A percentile compares a stretch with the other conserved stretches of the same genome.
phyloP scores from a whole-genome alignment of 1,140 invertebrate genomes.

The Microplitis mediator region DNA sequence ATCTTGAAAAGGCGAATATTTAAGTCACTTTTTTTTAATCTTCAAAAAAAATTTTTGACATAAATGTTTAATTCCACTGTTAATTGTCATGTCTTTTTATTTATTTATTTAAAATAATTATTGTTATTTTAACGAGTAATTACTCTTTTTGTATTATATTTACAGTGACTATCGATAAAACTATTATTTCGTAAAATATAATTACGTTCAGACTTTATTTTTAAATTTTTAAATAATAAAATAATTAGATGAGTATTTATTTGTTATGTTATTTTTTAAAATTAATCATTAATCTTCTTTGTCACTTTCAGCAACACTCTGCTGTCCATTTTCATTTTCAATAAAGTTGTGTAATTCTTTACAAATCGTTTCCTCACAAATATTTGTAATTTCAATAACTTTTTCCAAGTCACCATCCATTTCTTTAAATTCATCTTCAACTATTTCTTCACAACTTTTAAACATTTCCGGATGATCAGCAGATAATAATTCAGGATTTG shows the following conservation, averaged over 20 bases:
- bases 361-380: slow-evolving; percentile 52
- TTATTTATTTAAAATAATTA: not conserved
- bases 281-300: slow-evolving; percentile 1
- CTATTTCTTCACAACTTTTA: slow-evolving; percentile 53
- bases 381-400: slow-evolving; percentile 45
- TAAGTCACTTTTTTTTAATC: not conserved
- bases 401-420: slow-evolving; percentile 42
- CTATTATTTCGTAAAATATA: not conserved
- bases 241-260: not conserved
- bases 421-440: slow-evolving; percentile 48
- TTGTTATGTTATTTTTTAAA: not conserved
- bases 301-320: slow-evolving; percentile 16
- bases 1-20: not conserved
- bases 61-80: not conserved
- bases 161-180: not conserved
- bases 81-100: not conserved
- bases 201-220: not conserved
- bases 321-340: slow-evolving; percentile 40
- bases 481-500: slow-evolving; percentile 46
- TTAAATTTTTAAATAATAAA: not conserved
- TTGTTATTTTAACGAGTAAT: slow-evolving; percentile 3
- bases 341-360: slow-evolving; percentile 54
- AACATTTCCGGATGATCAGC: slow-evolving; percentile 54
- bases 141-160: not conserved
- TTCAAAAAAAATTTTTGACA: not conserved